Percentiles rank a stretch among this genome's conserved stretches.
These are phyloP conservation scores for Dendroctonus ponderosae DNA, from an alignment of 1,140 invertebrate genomes.

Conservation along the genomic window DNA sequence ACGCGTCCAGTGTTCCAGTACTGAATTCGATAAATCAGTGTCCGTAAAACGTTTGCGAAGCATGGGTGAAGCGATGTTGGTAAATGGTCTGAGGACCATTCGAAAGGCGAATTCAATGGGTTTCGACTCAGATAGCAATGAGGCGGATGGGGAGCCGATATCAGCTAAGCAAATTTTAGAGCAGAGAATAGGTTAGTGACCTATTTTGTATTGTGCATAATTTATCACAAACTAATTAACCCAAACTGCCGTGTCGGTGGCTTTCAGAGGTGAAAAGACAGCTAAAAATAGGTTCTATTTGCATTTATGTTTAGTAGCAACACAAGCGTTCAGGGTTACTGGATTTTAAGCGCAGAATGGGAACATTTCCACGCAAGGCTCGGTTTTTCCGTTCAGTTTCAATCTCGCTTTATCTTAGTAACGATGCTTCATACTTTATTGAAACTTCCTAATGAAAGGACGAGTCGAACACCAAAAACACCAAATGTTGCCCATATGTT, in stretches of 20 bases:
- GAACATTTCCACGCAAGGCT: no score
- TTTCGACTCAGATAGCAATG: slow-evolving; percentile 34
- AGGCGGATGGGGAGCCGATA: slow-evolving; percentile 32
- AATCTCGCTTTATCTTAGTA: no score
- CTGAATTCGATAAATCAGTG: neutral
- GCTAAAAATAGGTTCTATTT: slow-evolving; percentile 12
- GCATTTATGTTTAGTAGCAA: slow-evolving; percentile 3
- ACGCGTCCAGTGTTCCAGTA: neutral
- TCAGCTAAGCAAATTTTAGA: slow-evolving; percentile 27
- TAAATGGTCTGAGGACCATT: slow-evolving; percentile 20
- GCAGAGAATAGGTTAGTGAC: slow-evolving; percentile 37
- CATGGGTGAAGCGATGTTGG: slow-evolving; percentile 30
- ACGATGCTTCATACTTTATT: no score
- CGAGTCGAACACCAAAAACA: no score
- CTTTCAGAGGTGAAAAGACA: neutral
- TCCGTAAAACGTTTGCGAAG: slow-evolving; percentile 4
- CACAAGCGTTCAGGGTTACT: no score
- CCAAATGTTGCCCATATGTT: no score
- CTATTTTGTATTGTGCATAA: no score
- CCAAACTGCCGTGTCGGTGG: neutral
- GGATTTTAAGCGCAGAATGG: no score
- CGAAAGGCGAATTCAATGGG: slow-evolving; percentile 28
- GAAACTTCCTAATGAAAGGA: no score
- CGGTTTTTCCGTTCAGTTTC: no score
- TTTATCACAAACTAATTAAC: neutral